phyloP scores from a whole-genome alignment of 2,113 vertebrate species.

The Lophura nycthemera region DNA sequence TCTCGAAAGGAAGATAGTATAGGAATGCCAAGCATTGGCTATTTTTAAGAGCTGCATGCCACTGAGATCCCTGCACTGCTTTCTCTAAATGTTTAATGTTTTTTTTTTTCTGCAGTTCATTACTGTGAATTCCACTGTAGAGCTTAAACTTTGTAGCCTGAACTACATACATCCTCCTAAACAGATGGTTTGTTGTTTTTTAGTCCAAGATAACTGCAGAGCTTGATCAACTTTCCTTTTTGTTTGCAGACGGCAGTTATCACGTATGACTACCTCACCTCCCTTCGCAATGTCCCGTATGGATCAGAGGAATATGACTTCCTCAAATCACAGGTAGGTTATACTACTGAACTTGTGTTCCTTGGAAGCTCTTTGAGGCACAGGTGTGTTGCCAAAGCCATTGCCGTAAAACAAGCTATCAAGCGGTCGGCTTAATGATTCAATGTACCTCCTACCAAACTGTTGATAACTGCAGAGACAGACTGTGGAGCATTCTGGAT shows the following conservation, averaged over 20 bases:
- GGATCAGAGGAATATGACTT: constrained; percentile 88
- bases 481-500: not conserved
- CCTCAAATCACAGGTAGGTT: constrained; percentile 89
- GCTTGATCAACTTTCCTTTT: constrained; percentile 34
- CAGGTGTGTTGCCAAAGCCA: not conserved
- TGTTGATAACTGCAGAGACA: not conserved
- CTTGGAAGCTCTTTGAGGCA: not conserved
- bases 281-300: constrained; percentile 82
- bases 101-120: not conserved
- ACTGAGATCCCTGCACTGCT: not conserved
- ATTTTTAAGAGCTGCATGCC: not conserved
- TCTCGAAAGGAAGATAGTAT: not conserved
- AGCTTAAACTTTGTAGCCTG: not conserved
- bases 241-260: constrained; percentile 88
- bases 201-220: not conserved
- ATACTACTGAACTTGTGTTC: not conserved
- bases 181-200: not conserved
- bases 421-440: not conserved
- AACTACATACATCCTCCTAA: not conserved
- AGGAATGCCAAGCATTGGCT: not conserved
- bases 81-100: not conserved
- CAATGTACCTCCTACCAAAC: not conserved
- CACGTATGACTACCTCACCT: constrained; percentile 92
- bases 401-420: not conserved
- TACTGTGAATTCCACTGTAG: not conserved